Base-by-base conservation (phyloP, 2,888 invertebrate genomes). In the Selenia dentaria region DNA sequence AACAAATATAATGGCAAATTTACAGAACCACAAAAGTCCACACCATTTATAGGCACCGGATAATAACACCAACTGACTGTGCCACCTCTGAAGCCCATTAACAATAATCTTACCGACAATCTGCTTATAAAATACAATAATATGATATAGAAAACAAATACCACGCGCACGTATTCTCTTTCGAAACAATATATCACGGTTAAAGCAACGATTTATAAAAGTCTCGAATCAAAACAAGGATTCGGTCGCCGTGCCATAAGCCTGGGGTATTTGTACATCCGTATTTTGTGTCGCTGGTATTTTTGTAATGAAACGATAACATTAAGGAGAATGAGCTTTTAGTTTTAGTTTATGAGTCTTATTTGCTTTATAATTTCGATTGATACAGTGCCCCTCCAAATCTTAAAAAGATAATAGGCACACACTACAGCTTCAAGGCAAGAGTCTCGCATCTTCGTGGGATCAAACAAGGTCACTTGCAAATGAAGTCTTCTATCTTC, bases 121-220 rank as follows among this genome's bases (percentile, higher is more conserved):
- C 43, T 38, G 39, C 38, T 51, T 42, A 62, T 67, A 63, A 61
- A 64, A 67, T 62, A 64, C 63, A 62, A 54, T 62, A 49, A 60
- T 64, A 54, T 61, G 59, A 68, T 63, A 52, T 58, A 60, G 54
- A 66, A 67, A 67, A 64, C 57, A 58, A 63, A 65, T 59, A 43
- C 56, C 43, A 46, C 53, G 47, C 54, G 55, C 64, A 60, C 54
- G 57, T 62, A 54, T 64, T 60, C 56, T 55, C 58, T 66, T 67
- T 59, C 62, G 59, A 63, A 64, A 65, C 64, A 62, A 69, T 75
- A 72, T 64, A 71, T 75, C 68, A 71, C 60, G 40, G 59, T 61
- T 48, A 61, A 65, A 62, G 55, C 62, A 63, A 64, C 70, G 57
- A 75, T 74, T 75, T 72, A 73, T 70, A 72, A 73, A 70, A 71